Evolutionary conservation across 1,140 invertebrate species (phyloP), one percentile per base, ranked within the genome.

Genomic region (Chironomus tepperi): DNA sequence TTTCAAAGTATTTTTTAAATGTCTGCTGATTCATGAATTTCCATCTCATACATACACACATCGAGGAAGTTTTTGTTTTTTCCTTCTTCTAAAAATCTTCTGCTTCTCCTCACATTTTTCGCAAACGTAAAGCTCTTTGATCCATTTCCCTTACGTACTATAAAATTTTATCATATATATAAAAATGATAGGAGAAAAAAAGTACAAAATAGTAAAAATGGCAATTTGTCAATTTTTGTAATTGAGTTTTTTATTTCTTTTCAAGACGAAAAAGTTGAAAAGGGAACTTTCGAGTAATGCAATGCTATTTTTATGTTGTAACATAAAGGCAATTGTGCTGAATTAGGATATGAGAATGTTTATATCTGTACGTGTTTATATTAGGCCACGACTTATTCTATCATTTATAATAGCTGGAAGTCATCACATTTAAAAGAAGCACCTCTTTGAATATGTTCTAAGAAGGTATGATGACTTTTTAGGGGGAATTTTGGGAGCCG

Each of bases 161-260:
- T 57, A 57, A 57, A 34, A 57, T 57, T 57, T 57, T 57, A 57
- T 57, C 47, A 57, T 57, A n/a, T n/a, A n/a, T n/a, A n/a, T 57
- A n/a, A 15, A 57, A 12, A n/a, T 15, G n/a, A n/a, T 15, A 57
- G 12, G 5, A 57, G 47, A 57, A 57, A 12, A 57, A 57, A n/a
- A 57, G 47, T 57, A 34, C 24, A 34, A 34, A 34, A 34, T 34
- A 34, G 24, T 34, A 34, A 34, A 57, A 57, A 57, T 57, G 47
- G 47, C 47, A 57, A 57, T 57, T 57, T 57, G 47, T 57, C 47
- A 57, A 57, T 57, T 57, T 57, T n/a, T 57, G 47, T 57, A 57
- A 57, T 57, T 57, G 47, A 57, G 47, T 57, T 57, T 57, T n/a
- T 57, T 57, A n/a, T 57, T n/a, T n/a, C 47, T 57, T 47, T 57